These are phyloP conservation scores for Microctonus brassicae DNA, from an alignment of 2,888 invertebrate species.

Conservation along the genomic window DNA sequence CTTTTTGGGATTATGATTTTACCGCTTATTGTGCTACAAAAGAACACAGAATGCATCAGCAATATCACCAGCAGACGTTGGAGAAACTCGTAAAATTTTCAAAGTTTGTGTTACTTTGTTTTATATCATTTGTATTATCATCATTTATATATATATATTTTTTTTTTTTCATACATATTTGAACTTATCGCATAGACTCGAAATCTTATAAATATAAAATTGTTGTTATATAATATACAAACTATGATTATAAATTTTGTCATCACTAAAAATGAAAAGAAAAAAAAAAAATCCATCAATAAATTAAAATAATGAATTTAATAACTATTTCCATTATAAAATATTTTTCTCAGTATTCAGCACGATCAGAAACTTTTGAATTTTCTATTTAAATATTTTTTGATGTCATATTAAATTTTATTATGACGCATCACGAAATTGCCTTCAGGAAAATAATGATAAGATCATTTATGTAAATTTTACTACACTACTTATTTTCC, in stretches of 20 bases:
- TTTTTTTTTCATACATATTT: not conserved
- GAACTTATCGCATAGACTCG: not conserved
- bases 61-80: not conserved
- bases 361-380: not conserved
- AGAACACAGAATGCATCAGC: not conserved
- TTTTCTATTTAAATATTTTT: not conserved
- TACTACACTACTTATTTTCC: not conserved
- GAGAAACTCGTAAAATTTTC: not conserved
- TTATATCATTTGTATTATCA: not conserved
- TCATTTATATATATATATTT: not conserved
- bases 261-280: not conserved
- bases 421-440: not conserved
- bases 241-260: not conserved
- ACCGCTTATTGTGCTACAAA: not conserved
- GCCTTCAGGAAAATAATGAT: not conserved
- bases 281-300: not conserved
- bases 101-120: slow-evolving; percentile 1
- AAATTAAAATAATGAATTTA: not conserved
- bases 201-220: not conserved
- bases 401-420: not conserved
- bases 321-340: not conserved
- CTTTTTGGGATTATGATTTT: not conserved
- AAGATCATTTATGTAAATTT: not conserved
- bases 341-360: not conserved
- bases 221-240: not conserved